Base-by-base conservation (phyloP, 2,888 invertebrate species). In the Nemotelus nigrinus region DNA sequence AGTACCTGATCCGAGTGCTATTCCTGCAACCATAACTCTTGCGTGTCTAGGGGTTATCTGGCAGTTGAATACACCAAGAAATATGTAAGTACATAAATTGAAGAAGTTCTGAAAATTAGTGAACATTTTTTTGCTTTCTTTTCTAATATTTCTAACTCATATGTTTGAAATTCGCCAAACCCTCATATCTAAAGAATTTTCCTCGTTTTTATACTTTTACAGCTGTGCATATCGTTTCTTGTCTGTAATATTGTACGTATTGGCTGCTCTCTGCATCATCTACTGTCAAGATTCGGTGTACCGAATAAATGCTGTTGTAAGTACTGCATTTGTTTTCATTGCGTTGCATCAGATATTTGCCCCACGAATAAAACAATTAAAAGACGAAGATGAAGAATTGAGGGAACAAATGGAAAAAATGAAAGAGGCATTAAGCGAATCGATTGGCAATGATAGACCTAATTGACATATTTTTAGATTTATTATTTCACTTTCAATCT, bases 61-160 rank as follows among this genome's bases (percentile, higher is more conserved):
- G 91, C 93, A 93, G 83, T 86, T 91, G 74, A 89, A 90, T 45
- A 89, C 90, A 1, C 93, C 94, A 0, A 90, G 89, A 82, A 89
- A 91, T 82, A 87, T 91, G 93, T 93, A 88, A 90, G 91, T 81
- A 43, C 3, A 8, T 4, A 77, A 64, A 77, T 60, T 53, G 8
- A 57, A 25, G n/a, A 57, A 57, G 25, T 48, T 67, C 48, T 50
- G 44, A 76, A 58, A 57, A 7, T 10, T 39, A 50, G 2, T n/a
- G 50, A 7, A 72, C 64, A 43, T 50, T n/a, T 55, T 57, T 48
- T 58, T 79, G 71, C 48, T 25, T 41, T 48, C n/a, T 25, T 25
- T 25, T 25, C 25, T 25, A 25, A 25, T 25, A 25, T 25, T 25
- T 25, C 25, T 25, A 25, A 25, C 25, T 25, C 25, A 25, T 25